Conservation (phyloP, 2,888 invertebrate species). For the Melieria crassipennis region DNA sequence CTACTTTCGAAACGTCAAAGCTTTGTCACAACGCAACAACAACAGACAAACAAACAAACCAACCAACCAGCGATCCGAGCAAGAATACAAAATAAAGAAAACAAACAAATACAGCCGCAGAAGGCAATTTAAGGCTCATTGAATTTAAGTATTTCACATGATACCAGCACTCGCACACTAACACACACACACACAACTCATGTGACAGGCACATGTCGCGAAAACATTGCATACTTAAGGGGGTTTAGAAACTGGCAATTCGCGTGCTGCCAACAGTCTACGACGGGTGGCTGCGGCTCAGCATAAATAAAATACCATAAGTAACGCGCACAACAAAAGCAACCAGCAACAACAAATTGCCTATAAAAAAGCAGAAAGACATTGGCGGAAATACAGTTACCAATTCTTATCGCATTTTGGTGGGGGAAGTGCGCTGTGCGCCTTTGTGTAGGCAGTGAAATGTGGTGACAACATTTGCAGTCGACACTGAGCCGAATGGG, state of each 20-base stretch:
- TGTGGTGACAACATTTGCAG: too few relatives aligned
- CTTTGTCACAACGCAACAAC: neutral
- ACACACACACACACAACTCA: neutral
- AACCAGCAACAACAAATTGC: too few relatives aligned
- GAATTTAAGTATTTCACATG: conserved; percentile 35
- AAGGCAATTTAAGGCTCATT: conserved; percentile 33
- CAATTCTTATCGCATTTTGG: conserved; percentile 14
- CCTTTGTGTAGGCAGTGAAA: too few relatives aligned
- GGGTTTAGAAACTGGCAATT: neutral
- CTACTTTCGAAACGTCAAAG: conserved; percentile 20
- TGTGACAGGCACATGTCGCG: neutral
- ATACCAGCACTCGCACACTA: neutral
- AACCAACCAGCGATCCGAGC: neutral
- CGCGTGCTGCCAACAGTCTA: too few relatives aligned
- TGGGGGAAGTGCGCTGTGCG: too few relatives aligned
- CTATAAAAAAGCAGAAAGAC: neutral
- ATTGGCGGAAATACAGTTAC: neutral
- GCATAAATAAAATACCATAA: conserved; percentile 13
- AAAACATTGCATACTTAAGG: conserved; percentile 3
- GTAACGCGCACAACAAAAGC: neutral
- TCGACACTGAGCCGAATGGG: too few relatives aligned
- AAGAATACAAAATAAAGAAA: conserved; percentile 8
- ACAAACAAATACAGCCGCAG: conserved; percentile 50
- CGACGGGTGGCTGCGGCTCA: neutral
- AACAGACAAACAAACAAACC: neutral